Percentiles rank a stretch among this genome's conserved stretches.
Conservation (phyloP, 2,113 vertebrate genomes). For the Embiotoca jacksoni region DNA sequence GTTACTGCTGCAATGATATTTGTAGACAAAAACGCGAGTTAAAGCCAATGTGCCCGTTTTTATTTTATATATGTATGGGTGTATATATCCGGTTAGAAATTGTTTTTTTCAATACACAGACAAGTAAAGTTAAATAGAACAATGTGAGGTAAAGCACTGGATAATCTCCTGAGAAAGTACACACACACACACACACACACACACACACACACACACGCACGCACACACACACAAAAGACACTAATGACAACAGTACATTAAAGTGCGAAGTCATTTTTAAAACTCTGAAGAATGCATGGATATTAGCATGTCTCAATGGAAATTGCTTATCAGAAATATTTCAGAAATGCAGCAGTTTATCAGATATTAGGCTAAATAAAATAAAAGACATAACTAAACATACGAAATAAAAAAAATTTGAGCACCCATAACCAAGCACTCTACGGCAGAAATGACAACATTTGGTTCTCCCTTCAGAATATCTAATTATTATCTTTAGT, state of each 20-base stretch:
- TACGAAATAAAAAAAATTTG: too few relatives aligned
- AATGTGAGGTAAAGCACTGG: constrained; percentile 23
- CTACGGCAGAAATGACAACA: too few relatives aligned
- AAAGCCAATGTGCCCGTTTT: constrained; percentile 7
- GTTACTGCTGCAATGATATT: not conserved
- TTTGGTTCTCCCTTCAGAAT: not conserved
- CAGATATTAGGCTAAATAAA: too few relatives aligned
- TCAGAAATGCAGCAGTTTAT: too few relatives aligned
- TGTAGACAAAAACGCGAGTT: not conserved
- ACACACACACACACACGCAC: too few relatives aligned
- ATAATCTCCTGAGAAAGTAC: constrained; percentile 35
- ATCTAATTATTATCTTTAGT: not conserved
- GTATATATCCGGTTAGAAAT: constrained; percentile 40
- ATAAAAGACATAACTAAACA: too few relatives aligned
- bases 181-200: too few relatives aligned
- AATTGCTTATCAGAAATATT: too few relatives aligned
- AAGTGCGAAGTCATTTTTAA: not conserved
- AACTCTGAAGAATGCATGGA: too few relatives aligned
- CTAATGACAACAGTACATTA: constrained; percentile 6
- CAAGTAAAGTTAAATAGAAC: not conserved
- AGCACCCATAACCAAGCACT: too few relatives aligned
- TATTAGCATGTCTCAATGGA: too few relatives aligned
- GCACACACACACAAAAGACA: not conserved
- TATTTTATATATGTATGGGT: constrained; percentile 10
- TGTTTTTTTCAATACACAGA: constrained; percentile 27